Base-by-base conservation (phyloP, 2,888 invertebrate species). In the Archaeoteleia sp. region DNA sequence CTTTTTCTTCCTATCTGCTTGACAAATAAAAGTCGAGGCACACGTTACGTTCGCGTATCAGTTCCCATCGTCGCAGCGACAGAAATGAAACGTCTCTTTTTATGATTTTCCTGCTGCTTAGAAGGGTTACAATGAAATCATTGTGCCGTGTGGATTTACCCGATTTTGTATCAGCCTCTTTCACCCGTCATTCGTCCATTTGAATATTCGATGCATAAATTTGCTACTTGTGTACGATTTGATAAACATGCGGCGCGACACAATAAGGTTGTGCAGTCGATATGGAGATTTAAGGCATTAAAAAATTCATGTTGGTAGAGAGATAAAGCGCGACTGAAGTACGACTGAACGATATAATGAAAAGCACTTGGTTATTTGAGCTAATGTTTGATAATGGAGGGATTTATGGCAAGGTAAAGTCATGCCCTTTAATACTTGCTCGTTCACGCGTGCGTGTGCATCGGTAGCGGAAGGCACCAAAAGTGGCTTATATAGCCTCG, bases 401-500 rank as follows among this genome's bases (percentile, higher is more conserved):
- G 17, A 25, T 12, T 42, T 34, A 13, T 8, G 20, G 49, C 30
- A 37, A 9, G 43, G 34, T 32, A 39, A 29, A 39, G 37, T 54
- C 34, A 39, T 30, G 43, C 23, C 30, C 61, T 55, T 40, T 62
- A 45, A 61, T 17, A 15, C 35, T 29, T 43, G 39, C 12, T 32
- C 42, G 48, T 45, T 55, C 57, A 55, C 65, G 68, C 66, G 65
- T 68, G 40, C 43, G 61, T 39, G 12, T 54, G 53, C 43, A 17
- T 37, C 35, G 35, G 20, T 39, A 49, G 30, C 58, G 49, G 43
- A 53, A 53, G 23, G 49, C 35, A 57, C 45, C 35, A 23, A 71
- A 70, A 75, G 70, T 73, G 70, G 74, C 72, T 71, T 65, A 61
- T 35, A 37, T 53, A 58, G 46, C 63, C 54, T 27, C 35, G 13